These are phyloP conservation scores for Leucophenga montana DNA, from an alignment of 2,888 invertebrate genomes.

Conservation along the genomic window DNA sequence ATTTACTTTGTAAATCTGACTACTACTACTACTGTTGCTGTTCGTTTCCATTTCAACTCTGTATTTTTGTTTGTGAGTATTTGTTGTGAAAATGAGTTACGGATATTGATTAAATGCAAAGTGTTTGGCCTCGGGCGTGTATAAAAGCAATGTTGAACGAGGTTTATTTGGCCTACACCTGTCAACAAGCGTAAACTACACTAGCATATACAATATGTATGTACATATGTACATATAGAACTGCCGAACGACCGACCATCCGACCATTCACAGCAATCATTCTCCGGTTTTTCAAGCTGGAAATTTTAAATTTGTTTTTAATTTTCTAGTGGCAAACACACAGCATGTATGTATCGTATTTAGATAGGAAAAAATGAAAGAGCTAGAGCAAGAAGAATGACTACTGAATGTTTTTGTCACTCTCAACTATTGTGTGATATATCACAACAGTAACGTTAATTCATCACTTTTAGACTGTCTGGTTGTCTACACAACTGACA, in stretches of 20 bases:
- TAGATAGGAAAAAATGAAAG: no score
- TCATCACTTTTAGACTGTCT: slow-evolving; percentile 31
- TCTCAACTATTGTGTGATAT: slow-evolving; percentile 16
- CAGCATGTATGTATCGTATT: slow-evolving; percentile 19
- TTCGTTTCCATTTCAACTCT: not conserved
- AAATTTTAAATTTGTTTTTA: slow-evolving; percentile 8
- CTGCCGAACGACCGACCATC: no score
- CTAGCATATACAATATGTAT: no score
- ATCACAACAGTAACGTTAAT: slow-evolving; percentile 37
- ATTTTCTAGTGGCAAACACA: not conserved
- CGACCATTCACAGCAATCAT: no score
- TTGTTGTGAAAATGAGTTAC: slow-evolving; percentile 21
- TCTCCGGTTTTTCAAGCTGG: not conserved
- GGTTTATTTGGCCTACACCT: slow-evolving; percentile 1
- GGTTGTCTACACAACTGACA: slow-evolving; percentile 20
- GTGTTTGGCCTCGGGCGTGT: not conserved
- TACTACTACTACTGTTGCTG: not conserved
- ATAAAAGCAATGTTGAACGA: not conserved
- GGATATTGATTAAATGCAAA: slow-evolving; percentile 27
- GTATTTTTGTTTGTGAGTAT: slow-evolving; percentile 1
- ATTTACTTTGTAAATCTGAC: slow-evolving; percentile 30
- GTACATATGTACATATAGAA: not conserved
- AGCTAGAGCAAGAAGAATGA: not conserved
- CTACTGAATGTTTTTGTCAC: not conserved
- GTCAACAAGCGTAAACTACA: not conserved